A percentile compares a stretch with the other conserved stretches of the same genome.
Conservation (phyloP, 2,113 vertebrate species). For the Zosterops lateralis region DNA sequence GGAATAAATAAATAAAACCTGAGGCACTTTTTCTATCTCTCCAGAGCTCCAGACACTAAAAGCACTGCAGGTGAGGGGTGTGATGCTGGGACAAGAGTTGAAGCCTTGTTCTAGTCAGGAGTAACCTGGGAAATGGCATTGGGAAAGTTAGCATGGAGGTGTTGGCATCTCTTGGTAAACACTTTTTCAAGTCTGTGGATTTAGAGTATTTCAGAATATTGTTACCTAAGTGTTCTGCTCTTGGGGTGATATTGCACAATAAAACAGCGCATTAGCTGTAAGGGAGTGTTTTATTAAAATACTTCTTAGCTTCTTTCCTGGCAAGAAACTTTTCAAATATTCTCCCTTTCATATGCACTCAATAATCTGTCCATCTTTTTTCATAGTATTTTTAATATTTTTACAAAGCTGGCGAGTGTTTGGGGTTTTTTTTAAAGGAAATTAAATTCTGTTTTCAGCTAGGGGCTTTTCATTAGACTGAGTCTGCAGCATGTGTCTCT, state of each 20-base stretch:
- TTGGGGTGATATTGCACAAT: not conserved
- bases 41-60: not conserved
- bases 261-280: constrained; percentile 13
- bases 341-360: constrained; percentile 4
- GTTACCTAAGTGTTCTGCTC: not conserved
- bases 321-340: constrained; percentile 24
- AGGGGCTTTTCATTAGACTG: constrained; percentile 37
- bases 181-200: not conserved
- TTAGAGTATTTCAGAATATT: not conserved
- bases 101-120: not conserved
- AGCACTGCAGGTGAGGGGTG: rapidly evolving
- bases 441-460: constrained; percentile 69
- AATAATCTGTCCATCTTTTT: constrained; percentile 64
- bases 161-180: not conserved
- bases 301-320: not conserved
- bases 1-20: not conserved
- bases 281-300: constrained; percentile 37
- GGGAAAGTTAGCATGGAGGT: not conserved
- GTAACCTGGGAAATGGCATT: not conserved
- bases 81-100: not conserved
- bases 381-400: constrained; percentile 49
- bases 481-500: not conserved
- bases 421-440: constrained; percentile 49
- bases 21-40: not conserved
- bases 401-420: not conserved